Conservation (phyloP, 2,888 invertebrate genomes). For the Oligia strigilis region DNA sequence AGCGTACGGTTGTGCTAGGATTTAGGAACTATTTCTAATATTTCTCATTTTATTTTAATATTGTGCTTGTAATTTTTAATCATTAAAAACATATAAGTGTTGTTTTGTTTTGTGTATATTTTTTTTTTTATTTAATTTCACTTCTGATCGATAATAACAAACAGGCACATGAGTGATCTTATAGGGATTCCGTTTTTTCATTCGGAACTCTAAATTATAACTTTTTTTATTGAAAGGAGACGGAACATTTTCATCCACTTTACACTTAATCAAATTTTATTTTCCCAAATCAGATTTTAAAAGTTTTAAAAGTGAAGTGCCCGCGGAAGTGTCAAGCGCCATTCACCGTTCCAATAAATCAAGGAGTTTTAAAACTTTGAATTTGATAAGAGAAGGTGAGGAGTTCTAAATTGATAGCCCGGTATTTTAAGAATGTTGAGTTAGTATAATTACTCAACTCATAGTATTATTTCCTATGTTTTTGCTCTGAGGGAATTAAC, state of each 20-base stretch:
- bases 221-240: neutral
- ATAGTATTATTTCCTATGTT: neutral
- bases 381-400: slow-evolving; percentile 26
- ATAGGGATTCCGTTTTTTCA: too few species aligned
- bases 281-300: slow-evolving; percentile 7
- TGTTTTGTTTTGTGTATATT: too few species aligned
- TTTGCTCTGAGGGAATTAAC: neutral
- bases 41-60: too few species aligned
- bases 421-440: slow-evolving; percentile 5
- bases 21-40: too few species aligned
- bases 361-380: slow-evolving; percentile 45
- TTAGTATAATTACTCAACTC: neutral
- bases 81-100: too few species aligned
- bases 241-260: neutral
- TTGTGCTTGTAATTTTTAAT: too few species aligned
- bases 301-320: slow-evolving; percentile 25
- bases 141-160: too few species aligned
- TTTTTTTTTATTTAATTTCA: too few species aligned
- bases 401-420: slow-evolving; percentile 32
- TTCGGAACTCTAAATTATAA: neutral
- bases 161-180: too few species aligned
- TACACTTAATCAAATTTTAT: neutral
- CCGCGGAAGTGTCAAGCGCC: slow-evolving; percentile 30
- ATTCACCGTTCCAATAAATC: slow-evolving; percentile 39
- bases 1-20: too few species aligned